Evolutionary conservation across 2,797 vertebrate species (phyloP), one percentile per base, ranked within the genome.

Genomic region (Enoplosus armatus): DNA sequence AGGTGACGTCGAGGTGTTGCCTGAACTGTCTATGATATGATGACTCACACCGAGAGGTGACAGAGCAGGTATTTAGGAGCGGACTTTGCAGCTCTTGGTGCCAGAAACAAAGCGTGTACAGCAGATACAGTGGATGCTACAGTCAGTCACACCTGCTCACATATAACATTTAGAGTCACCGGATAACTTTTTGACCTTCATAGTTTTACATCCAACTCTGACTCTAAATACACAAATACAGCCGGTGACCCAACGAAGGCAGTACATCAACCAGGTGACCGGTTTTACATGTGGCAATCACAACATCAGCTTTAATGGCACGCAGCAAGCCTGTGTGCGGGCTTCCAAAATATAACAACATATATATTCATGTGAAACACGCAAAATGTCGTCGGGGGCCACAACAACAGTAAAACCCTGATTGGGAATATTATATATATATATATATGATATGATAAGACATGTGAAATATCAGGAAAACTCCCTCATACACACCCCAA

Each of bases 41-140:
- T 90, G 84, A 85, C 77, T 83, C 84, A 90, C 80, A 31, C 68
- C 64, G 65, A 75, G 62, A 63, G 64, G 79, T 79, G 77, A 83
- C 72, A 60, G 29, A 72, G 64, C 65, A 75, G 70, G 72, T 83
- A 85, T 73, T 79, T 74, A 45, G 62, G 59, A 51, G 61, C 66
- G 24, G 62, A 72, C 65, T 33, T 66, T 43, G 55, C 47, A 68
- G 63, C 61, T 75, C 18, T 18, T 53, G 35, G 45, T 72, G 61
- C 51, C 74, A 77, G 50, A 71, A 67, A 72, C 60, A 65, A 64
- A 67, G 8, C 48, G 31, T 6, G 31, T 26, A 37, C 45, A 59
- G 58, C 54, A 45, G 37, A 58, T 60, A 56, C 39, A 39, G 37
- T 4, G 26, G 58, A 43, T 9, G 58, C 27, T 65, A 63, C 55